These are phyloP conservation scores for Parnassius apollo DNA, from an alignment of 2,888 invertebrate genomes.

Conservation along the genomic window DNA sequence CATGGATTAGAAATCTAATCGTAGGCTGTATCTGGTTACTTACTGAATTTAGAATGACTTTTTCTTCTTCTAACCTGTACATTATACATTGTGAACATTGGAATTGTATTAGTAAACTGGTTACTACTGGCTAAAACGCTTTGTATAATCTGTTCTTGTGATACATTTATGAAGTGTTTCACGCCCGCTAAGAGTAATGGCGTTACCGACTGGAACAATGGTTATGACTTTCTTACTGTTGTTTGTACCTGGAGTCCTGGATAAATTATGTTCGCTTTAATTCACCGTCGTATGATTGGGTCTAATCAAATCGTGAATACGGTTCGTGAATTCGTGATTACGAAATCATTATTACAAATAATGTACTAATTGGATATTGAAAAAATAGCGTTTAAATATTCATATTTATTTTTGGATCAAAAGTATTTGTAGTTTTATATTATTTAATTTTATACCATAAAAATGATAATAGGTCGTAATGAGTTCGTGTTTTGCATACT, in stretches of 20 bases:
- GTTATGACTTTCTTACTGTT: conserved; percentile 13
- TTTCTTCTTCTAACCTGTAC: too few relatives aligned
- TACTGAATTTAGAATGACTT: too few relatives aligned
- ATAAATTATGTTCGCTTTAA: conserved; percentile 6
- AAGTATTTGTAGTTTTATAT: too few relatives aligned
- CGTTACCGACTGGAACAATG: conserved; percentile 18
- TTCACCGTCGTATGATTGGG: background rate
- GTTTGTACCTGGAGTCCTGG: conserved; percentile 12
- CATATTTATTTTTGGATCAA: too few relatives aligned
- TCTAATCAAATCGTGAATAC: background rate
- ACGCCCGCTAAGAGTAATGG: conserved; percentile 22
- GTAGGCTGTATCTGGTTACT: too few relatives aligned
- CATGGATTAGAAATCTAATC: too few relatives aligned
- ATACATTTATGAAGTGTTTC: conserved; percentile 20
- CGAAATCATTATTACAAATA: too few relatives aligned
- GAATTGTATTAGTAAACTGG: conserved; percentile 20
- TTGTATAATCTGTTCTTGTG: conserved; percentile 16
- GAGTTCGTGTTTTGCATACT: too few relatives aligned
- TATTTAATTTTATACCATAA: too few relatives aligned
- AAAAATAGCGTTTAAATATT: too few relatives aligned
- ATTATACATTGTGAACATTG: conserved; percentile 1
- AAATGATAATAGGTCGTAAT: too few relatives aligned
- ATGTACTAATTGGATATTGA: too few relatives aligned
- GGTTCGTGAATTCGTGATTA: background rate
- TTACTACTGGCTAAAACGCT: conserved; percentile 6